Conservation (phyloP, 1,140 invertebrate species). For the Batillaria attramentaria region DNA sequence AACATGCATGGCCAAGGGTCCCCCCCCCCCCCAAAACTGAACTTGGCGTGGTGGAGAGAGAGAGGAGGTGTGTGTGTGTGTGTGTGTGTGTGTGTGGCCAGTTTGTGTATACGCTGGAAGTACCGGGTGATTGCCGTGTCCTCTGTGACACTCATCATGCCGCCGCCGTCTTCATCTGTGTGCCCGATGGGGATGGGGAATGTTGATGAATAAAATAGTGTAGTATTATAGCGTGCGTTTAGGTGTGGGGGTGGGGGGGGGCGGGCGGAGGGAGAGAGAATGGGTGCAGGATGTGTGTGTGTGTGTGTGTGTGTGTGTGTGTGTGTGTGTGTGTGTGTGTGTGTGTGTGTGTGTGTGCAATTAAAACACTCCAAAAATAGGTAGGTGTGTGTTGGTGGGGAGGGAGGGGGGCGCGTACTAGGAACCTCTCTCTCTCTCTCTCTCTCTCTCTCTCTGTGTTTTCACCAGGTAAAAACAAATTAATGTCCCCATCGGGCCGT, state of each 20-base stretch:
- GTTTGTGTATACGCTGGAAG: no score
- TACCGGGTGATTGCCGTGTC: no score
- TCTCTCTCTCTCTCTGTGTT: no score
- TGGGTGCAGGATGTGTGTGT: conserved; percentile 5
- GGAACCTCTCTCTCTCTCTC: no score
- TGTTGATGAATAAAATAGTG: not conserved
- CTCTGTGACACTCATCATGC: not conserved
- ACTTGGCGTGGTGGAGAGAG: not conserved
- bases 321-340: conserved; percentile 1
- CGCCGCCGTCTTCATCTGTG: not conserved
- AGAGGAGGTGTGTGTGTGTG: not conserved
- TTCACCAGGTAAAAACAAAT: no score
- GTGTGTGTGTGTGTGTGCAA: not conserved
- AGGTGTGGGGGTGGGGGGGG: not conserved
- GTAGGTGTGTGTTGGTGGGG: not conserved
- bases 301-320: conserved; percentile 9
- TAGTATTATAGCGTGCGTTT: not conserved
- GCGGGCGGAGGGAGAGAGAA: not conserved
- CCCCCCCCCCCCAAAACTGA: no score
- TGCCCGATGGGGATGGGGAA: not conserved
- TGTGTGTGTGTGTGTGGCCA: not conserved
- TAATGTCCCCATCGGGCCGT: no score
- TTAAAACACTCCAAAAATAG: not conserved
- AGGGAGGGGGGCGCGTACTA: no score
- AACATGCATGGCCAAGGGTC: not conserved